Conservation (phyloP, 1,140 invertebrate species). For the Manduca sexta region DNA sequence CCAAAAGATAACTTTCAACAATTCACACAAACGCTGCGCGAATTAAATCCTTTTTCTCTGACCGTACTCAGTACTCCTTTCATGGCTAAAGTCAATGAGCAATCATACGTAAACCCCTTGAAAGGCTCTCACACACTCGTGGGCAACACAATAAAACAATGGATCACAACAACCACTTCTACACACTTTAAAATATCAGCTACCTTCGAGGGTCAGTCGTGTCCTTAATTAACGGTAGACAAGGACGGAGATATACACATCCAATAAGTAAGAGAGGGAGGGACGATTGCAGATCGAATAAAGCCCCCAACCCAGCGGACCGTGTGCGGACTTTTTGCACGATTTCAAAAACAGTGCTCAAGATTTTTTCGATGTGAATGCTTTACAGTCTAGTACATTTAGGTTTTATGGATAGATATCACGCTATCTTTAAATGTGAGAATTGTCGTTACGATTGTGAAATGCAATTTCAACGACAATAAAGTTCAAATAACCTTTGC, state of each 20-base stretch:
- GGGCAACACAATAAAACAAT: slow-evolving; percentile 55
- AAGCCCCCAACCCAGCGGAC: slow-evolving; percentile 47
- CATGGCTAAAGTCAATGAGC: not conserved
- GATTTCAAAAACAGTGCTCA: slow-evolving; percentile 21
- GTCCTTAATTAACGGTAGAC: slow-evolving; percentile 53
- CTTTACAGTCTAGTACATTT: slow-evolving; percentile 55
- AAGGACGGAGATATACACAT: slow-evolving; percentile 23
- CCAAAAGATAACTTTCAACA: too few species aligned
- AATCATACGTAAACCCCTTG: slow-evolving; percentile 1
- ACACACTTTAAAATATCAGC: slow-evolving; percentile 47
- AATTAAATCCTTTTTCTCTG: too few species aligned
- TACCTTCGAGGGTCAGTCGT: slow-evolving; percentile 55
- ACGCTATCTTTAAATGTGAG: slow-evolving; percentile 9
- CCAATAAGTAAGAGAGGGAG: slow-evolving; percentile 15
- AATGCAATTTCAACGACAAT: too few species aligned
- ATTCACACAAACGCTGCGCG: too few species aligned
- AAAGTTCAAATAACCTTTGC: too few species aligned
- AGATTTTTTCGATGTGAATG: slow-evolving; percentile 43
- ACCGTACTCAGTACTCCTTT: too few species aligned
- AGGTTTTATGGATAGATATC: slow-evolving; percentile 15
- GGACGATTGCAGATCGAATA: slow-evolving; percentile 31
- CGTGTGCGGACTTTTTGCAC: slow-evolving; percentile 53
- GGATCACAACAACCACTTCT: slow-evolving; percentile 65
- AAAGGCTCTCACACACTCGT: slow-evolving; percentile 41
- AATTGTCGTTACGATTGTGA: too few species aligned